Evolutionary conservation across 2,888 invertebrate species (phyloP), one percentile per base, ranked within the genome.

Genomic region (Molorchus minor): DNA sequence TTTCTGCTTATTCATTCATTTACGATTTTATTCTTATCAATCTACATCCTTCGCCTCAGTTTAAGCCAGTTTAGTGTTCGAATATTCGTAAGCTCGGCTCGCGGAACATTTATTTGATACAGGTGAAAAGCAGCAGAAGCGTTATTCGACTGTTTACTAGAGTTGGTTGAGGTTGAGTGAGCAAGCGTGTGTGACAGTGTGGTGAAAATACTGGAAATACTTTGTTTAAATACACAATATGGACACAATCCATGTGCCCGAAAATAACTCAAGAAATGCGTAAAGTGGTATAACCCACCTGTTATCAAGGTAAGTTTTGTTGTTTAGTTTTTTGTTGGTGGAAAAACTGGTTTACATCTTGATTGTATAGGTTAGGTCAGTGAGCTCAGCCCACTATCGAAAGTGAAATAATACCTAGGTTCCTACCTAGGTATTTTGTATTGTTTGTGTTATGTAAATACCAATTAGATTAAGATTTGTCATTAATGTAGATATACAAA

Each of bases 281-380:
- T 49, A n/a, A 49, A 38, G 38, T 49, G 49, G 25, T 38, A 16
- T 38, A 21, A 38, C 38, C 25, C 36, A 38, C 38, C 20, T 38
- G 10, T 5, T 25, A 49, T 20, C 20, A 47, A 49, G 49, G 49
- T 49, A 38, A 49, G 49, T 38, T 21, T 4, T 4, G 2, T 21
- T 25, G 10, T 3, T 43, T 43, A 12, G 25, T 38, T 15, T 38
- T 33, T 33, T n/a, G n/a, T n/a, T 33, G 7, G 5, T 33, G n/a
- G 33, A 33, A 33, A 33, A 21, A 12, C 21, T 20, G 19, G 12
- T 33, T 35, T 46, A 33, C 29, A 10, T n/a, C 1, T n/a, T 7
- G 19, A 12, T n/a, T 33, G 33, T 46, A 33, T 45, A 46, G 46
- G 46, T 46, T 46, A 46, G 30, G 46, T 46, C 30, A 5, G 1